Evolutionary conservation across 1,140 invertebrate genomes (phyloP), one percentile per base, ranked within the genome.

Genomic region (Drosophila virilis): DNA sequence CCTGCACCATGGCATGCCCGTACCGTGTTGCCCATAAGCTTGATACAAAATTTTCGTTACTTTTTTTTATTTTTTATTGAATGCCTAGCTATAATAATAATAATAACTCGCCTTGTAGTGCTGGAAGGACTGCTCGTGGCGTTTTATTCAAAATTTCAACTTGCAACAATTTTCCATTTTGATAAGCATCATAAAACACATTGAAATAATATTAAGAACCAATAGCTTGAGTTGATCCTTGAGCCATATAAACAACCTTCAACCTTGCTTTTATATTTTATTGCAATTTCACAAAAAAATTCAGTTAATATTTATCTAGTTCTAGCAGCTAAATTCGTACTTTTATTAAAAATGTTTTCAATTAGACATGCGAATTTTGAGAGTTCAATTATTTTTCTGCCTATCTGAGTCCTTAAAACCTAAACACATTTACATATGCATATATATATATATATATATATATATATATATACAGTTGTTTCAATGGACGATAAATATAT

Each of bases 101-200:
- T 43, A 52, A 58, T 37, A 38, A 28, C 42, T 15, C 40, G 15
- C 46, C 38, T 28, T 28, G 12, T 52, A 8, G n/a, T 42, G 13
- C 57, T 35, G 33, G 40, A 42, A 22, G 35, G 15, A 9, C 10
- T 59, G 52, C 51, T 46, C 50, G 15, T 22, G 37, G n/a, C 32
- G 28, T 17, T 28, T 62, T 15, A 8, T 28, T 9, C 15, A 32
- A 62, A 50, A 40, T 54, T 52, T 58, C 28, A 37, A 58, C 52
- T 66, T 33, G 6, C 54, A 72, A 42, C 17, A 38, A 54, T 73
- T 69, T 69, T 48, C 55, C 57, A 69, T 74, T 74, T 74, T 68
- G 68, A 74, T 74, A 57, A 48, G 55, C 65, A 42, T 55, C 71
- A 61, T 69, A 60, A 74, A 73, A 48, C 52, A 54, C 40, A 61